These are phyloP conservation scores for Amblyornis subalaris DNA, from an alignment of 2,113 vertebrate genomes.

Conservation along the genomic window DNA sequence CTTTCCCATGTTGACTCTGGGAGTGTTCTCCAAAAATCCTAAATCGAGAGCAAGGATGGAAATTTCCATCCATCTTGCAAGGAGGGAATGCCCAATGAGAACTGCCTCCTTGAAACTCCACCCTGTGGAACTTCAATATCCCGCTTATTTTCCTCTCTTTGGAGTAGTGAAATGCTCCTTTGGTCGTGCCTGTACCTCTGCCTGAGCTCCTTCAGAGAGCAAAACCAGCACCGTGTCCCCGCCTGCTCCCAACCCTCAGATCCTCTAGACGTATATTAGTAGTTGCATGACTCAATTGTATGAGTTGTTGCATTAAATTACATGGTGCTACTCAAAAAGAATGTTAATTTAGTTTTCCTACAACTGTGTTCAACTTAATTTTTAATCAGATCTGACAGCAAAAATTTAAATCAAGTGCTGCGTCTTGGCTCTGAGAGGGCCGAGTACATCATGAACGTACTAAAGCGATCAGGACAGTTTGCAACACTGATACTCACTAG, in stretches of 20 bases:
- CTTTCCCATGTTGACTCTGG: accelerated
- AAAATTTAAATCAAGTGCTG: conserved; percentile 71
- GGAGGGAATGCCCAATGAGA: not conserved
- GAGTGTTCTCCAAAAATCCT: not conserved
- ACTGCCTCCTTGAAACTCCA: not conserved
- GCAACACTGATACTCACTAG: conserved; percentile 43
- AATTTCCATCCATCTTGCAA: not conserved
- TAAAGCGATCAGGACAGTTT: conserved; percentile 31
- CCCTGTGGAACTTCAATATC: not conserved
- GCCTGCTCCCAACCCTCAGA: not conserved
- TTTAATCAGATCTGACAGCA: conserved; percentile 77
- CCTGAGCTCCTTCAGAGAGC: not conserved
- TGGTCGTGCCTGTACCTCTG: not conserved
- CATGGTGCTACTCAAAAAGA: conserved; percentile 67
- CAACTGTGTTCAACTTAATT: conserved; percentile 72
- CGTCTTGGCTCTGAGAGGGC: conserved; percentile 49
- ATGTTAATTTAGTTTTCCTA: conserved; percentile 72
- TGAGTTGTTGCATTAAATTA: conserved; percentile 77
- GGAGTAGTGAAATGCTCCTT: not conserved
- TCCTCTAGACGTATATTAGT: not conserved
- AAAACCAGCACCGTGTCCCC: not conserved
- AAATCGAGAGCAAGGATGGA: not conserved
- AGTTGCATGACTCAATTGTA: conserved; percentile 41
- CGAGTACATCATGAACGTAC: conserved; percentile 17
- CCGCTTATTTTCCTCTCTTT: not conserved